phyloP scores from a whole-genome alignment of 2,113 vertebrate species.

The Polyodon spathula region DNA sequence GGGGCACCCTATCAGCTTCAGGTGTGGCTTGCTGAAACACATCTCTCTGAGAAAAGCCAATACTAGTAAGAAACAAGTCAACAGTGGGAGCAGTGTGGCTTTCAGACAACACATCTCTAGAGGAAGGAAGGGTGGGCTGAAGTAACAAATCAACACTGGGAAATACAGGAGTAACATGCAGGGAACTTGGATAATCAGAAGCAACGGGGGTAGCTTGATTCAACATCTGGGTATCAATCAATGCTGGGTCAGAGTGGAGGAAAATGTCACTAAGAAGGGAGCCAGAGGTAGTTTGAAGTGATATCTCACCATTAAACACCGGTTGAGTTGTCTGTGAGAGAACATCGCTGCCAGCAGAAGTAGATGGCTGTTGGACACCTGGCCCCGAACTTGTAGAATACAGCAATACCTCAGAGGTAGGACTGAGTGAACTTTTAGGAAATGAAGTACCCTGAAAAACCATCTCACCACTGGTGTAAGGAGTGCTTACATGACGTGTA shows the following conservation, averaged over 20 bases:
- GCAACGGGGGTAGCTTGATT: slow-evolving; percentile 61
- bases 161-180: slow-evolving; percentile 80
- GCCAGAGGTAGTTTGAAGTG: slow-evolving; percentile 60
- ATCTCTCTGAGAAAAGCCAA: slow-evolving; percentile 48
- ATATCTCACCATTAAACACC: slow-evolving; percentile 83
- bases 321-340: slow-evolving; percentile 71
- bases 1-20: slow-evolving; percentile 54
- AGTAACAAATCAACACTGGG: slow-evolving; percentile 66
- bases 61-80: slow-evolving; percentile 53
- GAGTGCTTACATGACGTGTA: slow-evolving; percentile 27
- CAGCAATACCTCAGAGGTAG: slow-evolving; percentile 52
- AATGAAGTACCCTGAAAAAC: slow-evolving; percentile 30
- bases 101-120: slow-evolving; percentile 68
- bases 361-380: slow-evolving; percentile 39
- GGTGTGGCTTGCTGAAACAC: slow-evolving; percentile 56
- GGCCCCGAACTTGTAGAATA: slow-evolving; percentile 57
- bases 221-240: slow-evolving; percentile 60
- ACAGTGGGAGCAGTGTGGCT: slow-evolving; percentile 67
- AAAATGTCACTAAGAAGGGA: slow-evolving; percentile 62
- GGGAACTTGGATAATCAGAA: slow-evolving; percentile 67
- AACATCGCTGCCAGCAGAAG: slow-evolving; percentile 49
- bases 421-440: slow-evolving; percentile 41
- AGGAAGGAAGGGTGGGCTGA: slow-evolving; percentile 65
- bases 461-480: slow-evolving; percentile 33
- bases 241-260: slow-evolving; percentile 67